Evolutionary conservation across 1,140 invertebrate genomes (phyloP).

Genomic region (Drosophila bocqueti): DNA sequence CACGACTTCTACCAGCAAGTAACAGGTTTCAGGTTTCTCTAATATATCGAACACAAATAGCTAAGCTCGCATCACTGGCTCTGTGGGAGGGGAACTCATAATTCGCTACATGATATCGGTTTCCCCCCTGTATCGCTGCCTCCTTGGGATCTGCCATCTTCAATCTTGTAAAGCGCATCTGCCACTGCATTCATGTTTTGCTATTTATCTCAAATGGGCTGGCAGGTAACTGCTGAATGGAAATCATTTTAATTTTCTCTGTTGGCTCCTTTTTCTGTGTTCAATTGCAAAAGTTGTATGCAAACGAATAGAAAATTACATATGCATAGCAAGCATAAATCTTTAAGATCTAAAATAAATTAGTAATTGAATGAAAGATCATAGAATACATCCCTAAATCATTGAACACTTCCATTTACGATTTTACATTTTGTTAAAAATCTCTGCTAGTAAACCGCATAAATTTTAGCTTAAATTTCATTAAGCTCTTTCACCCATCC

Average conservation of each 20-base stretch:
- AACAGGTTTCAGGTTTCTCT: neutral
- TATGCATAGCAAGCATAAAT: neutral
- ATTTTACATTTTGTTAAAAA: neutral
- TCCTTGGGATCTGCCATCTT: conserved; percentile 42
- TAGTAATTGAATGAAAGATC: neutral
- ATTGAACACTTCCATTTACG: neutral
- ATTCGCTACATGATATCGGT: conserved; percentile 64
- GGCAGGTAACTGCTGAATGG: conserved; percentile 64
- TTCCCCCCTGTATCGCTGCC: conserved; percentile 9
- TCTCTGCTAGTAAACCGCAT: neutral
- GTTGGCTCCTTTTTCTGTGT: conserved; percentile 26
- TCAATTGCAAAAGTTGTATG: conserved; percentile 4
- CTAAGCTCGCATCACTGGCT: neutral
- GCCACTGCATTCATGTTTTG: conserved; percentile 66
- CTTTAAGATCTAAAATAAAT: neutral
- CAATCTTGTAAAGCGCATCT: conserved; percentile 72
- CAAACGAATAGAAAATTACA: conserved; percentile 2
- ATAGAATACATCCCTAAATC: neutral
- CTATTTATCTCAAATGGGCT: conserved; percentile 69
- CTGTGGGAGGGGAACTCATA: conserved; percentile 55
- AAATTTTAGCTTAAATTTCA: neutral
- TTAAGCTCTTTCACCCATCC: neutral
- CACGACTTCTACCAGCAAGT: too few relatives aligned
- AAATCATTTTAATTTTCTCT: conserved; percentile 35
- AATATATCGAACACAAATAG: neutral